These are phyloP conservation scores for Drosophila suboccidentalis DNA, from an alignment of 2,888 invertebrate genomes.

Conservation along the genomic window DNA sequence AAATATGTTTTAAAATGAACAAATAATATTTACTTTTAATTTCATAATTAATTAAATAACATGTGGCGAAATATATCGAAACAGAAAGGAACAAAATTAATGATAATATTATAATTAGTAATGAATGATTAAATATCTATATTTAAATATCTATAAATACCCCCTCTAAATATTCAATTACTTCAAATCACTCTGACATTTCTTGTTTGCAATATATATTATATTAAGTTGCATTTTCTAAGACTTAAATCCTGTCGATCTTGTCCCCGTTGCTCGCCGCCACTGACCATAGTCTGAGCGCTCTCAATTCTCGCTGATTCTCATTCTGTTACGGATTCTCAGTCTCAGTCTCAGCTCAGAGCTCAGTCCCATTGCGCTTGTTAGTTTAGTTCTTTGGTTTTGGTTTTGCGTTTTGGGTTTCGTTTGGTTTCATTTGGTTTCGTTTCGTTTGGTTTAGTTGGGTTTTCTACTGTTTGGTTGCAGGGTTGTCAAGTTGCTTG, in stretches of 20 bases:
- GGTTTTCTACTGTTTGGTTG: constrained; percentile 5
- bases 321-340: neutral
- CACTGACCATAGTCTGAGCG: constrained; percentile 34
- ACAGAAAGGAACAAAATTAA: too few species aligned
- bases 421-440: constrained; percentile 17
- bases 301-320: constrained; percentile 23
- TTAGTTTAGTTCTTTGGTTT: constrained; percentile 61
- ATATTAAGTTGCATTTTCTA: neutral
- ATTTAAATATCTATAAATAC: too few species aligned
- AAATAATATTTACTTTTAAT: too few species aligned
- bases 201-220: neutral
- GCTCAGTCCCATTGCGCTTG: constrained; percentile 54
- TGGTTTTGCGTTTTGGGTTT: constrained; percentile 36
- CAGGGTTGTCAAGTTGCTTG: constrained; percentile 44
- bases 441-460: constrained; percentile 8
- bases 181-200: neutral
- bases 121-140: too few species aligned
- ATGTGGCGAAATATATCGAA: too few species aligned
- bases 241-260: neutral
- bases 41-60: too few species aligned
- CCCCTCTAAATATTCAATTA: too few species aligned
- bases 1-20: too few species aligned
- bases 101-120: too few species aligned
- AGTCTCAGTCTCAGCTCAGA: neutral
- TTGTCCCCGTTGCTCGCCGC: constrained; percentile 12